Base-by-base conservation (phyloP, 2,113 vertebrate genomes). In the Percopsis transmontana region DNA sequence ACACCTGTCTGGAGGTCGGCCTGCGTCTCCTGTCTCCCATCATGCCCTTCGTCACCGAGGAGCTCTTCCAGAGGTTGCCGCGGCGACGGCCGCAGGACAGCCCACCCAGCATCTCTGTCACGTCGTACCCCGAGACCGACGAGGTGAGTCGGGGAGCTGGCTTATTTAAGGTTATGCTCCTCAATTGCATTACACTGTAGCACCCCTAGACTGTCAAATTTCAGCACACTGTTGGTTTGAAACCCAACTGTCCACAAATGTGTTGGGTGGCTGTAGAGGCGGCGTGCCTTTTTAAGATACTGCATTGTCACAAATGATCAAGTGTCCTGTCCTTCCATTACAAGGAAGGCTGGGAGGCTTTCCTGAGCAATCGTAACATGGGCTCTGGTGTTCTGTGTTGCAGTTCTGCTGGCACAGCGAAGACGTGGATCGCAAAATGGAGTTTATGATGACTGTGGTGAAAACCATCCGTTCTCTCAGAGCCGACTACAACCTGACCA, bases 11-110 rank as follows among this genome's bases (percentile, higher is more conserved):
- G 73, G 95, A 97, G 0, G 88, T 90, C 0, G 95, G 94, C 9
- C 90, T 96, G 47, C 90, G 95, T 20, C 92, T 97, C 1, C 92
- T 96, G 2, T 89, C 94, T 2, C 96, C 96, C 15, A 47, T 96
- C 67, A 97, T 97, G 96, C 96, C 96, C 12, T 97, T 95, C 0
- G 92, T 97, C 84, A 88, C 90, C 0, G 96, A 97, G 79, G 96
- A 97, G 58, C 91, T 97, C 8, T 97, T 92, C 85, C 96, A 96
- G 89, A 83, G 95, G 71, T 87, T 96, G 57, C 95, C 95, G 15
- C 79, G 93, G 0, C 86, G 94, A 67, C 78, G 13, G 0, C 77
- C 90, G 1, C 77, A 88, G 2, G 85, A 82, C 2, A 87, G 89
- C 40, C 88, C 93, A 0, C 87, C 92, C 16, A 95, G 94, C 72